Evolutionary conservation across 2,113 vertebrate species (phyloP).

Genomic region (Siniperca chuatsi): DNA sequence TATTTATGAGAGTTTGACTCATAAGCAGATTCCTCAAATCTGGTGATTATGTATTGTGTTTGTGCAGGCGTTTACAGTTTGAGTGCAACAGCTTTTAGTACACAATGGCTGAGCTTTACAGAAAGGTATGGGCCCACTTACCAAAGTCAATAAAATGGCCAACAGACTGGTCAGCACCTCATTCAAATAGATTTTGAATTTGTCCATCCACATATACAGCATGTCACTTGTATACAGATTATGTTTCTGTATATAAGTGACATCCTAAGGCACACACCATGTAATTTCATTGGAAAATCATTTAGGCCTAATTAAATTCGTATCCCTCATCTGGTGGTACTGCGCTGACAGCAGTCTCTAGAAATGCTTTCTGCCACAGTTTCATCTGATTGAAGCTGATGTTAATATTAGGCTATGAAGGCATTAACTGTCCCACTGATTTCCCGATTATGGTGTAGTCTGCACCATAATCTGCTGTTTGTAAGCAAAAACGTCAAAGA

Average conservation of each 20-base stretch:
- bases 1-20: neutral
- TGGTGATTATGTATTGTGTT: slow-evolving; percentile 2
- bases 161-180: neutral
- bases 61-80: neutral
- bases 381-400: neutral
- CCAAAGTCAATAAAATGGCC: neutral
- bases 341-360: neutral
- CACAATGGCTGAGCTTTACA: neutral
- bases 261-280: neutral
- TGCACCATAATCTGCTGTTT: neutral
- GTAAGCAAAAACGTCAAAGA: neutral
- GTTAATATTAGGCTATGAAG: neutral
- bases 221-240: neutral
- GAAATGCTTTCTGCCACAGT: no score
- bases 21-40: neutral
- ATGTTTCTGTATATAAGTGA: neutral
- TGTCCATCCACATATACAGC: neutral
- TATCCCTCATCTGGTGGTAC: neutral
- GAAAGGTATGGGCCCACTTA: neutral
- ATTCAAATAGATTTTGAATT: neutral
- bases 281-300: neutral
- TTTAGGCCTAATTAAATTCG: no score
- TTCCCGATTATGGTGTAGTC: neutral
- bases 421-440: neutral
- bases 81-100: neutral